Evolutionary conservation across 2,797 vertebrate species (phyloP).

Genomic region (Pseudocheirus occidentalis): DNA sequence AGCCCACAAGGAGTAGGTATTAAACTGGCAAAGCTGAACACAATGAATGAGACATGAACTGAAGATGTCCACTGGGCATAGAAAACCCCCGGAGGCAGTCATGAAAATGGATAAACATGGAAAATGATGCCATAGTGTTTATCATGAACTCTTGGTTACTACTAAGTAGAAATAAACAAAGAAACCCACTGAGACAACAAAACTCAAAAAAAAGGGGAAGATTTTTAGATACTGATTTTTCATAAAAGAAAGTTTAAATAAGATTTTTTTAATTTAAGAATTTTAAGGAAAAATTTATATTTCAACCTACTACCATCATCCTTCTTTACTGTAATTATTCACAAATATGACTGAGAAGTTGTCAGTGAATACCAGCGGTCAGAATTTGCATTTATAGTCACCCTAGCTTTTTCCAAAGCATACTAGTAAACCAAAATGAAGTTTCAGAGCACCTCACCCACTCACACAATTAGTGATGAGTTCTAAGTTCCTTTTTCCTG

Average conservation of each 20-base stretch:
- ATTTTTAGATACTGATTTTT: background rate
- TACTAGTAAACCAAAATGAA: background rate
- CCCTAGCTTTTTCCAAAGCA: background rate
- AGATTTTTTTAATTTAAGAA: background rate
- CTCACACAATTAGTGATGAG: background rate
- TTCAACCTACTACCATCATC: background rate
- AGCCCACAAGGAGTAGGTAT: background rate
- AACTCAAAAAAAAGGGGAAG: background rate
- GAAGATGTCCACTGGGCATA: background rate
- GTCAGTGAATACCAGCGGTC: background rate
- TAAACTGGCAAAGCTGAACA: background rate
- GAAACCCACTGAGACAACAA: background rate
- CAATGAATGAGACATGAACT: background rate
- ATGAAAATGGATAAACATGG: background rate
- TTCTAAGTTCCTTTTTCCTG: background rate
- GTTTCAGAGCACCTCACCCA: background rate
- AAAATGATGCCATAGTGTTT: background rate
- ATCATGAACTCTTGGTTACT: background rate
- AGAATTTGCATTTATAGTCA: background rate
- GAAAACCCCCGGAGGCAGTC: background rate
- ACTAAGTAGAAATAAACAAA: background rate
- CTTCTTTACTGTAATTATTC: background rate
- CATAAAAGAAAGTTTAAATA: background rate
- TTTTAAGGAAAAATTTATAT: background rate
- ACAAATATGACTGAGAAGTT: background rate